Evolutionary conservation across 2,797 vertebrate species (phyloP).

Genomic region (Phrynocephalus forsythii): DNA sequence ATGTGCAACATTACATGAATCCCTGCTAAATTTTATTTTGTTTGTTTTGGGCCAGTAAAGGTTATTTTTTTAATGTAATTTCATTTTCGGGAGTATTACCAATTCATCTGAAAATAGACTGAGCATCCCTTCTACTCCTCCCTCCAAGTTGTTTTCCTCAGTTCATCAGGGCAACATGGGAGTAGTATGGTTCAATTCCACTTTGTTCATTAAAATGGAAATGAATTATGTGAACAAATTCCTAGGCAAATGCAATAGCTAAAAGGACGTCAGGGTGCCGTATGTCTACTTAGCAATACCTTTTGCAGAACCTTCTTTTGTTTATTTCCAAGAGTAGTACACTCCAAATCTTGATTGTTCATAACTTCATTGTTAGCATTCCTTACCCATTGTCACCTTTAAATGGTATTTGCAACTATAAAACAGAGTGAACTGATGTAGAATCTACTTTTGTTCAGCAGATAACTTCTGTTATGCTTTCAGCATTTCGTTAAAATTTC

Average conservation of each 20-base stretch:
- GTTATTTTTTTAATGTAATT: too few relatives aligned
- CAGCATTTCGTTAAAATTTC: slow-evolving; percentile 39
- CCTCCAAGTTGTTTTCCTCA: not conserved
- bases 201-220: slow-evolving; percentile 18
- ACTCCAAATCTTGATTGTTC: not conserved
- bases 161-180: not conserved
- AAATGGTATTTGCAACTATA: not conserved
- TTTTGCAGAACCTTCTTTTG: not conserved
- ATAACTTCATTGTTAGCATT: not conserved
- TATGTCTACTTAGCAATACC: not conserved
- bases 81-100: too few relatives aligned
- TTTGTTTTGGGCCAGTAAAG: too few relatives aligned
- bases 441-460: not conserved
- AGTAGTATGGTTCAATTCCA: not conserved
- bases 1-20: too few relatives aligned
- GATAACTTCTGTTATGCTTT: slow-evolving; percentile 1
- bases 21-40: too few relatives aligned
- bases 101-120: too few relatives aligned
- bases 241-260: not conserved
- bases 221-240: not conserved
- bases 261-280: not conserved
- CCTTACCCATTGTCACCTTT: not conserved
- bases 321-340: slow-evolving; percentile 4
- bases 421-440: not conserved
- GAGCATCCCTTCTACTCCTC: too few relatives aligned